Base-by-base conservation (phyloP, 2,113 vertebrate genomes). In the Amazona guildingii region DNA sequence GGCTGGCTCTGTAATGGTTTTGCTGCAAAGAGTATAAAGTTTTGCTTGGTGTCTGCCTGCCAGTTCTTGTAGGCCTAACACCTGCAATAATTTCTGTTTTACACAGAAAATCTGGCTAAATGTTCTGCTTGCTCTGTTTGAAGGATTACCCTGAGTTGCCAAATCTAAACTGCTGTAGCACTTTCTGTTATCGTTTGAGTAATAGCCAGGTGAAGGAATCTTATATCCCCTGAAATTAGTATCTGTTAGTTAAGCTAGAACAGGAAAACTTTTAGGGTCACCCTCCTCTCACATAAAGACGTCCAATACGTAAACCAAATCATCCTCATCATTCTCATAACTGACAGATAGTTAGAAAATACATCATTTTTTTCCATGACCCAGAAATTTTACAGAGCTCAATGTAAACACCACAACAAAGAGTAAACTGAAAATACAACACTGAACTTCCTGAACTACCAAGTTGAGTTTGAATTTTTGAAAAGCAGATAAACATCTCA, bases 271-370 rank as follows among this genome's bases (percentile, higher is more conserved):
- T 72, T 29, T 12, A 55, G 19, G 9, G 17, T 62, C 7, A 37
- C 3, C 8, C 9, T 7, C 7, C 7, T 41, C 9, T 17, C 27
- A 55, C 20, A 2, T 4, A 29, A 11, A 19, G 6, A n/a, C 5
- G 82, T 55, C 8, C 24, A 48, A 6, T 43, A 7, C 27, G 55
- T 66, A 83, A 88, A 78, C 69, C 5, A 52, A 68, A 43, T 68
- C 13, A 52, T 73, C 33, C 2, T 61, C 35, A 35, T 64, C 5
- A 10, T 61, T 55, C 7, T 88, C 31, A 29, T 31, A 49, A 54
- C 11, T 61, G 25, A 70, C 7, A 44, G 29, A 14, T 27, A 43
- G 46, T 9, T 72, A 69, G 18, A 81, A 86, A 86, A 68, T 6
- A 3, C 13, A 6, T 7, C 8, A 61, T 79, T 67, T 55, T 46